Percentiles rank a stretch among this genome's conserved stretches.
phyloP scores from a whole-genome alignment of 1,140 invertebrate genomes.

The Platorchestia sp. region DNA sequence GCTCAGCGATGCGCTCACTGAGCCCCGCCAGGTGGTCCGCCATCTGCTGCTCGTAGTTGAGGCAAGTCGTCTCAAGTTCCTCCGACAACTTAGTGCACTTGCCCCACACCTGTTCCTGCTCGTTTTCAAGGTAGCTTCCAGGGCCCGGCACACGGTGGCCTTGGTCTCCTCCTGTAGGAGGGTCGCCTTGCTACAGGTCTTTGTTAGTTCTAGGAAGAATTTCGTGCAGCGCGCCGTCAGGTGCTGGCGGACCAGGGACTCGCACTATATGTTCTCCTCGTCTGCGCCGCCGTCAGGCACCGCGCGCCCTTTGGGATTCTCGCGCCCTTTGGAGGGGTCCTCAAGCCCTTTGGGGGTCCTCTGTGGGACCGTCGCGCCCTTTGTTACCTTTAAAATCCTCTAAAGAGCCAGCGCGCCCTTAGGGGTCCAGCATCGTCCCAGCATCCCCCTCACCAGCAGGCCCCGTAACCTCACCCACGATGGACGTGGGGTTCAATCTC shows the following conservation, averaged over 20 bases:
- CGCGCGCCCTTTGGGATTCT: background rate
- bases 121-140: background rate
- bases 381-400: too few relatives aligned
- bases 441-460: background rate
- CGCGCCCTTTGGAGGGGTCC: background rate
- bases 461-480: background rate
- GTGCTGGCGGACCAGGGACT: slow-evolving; percentile 18
- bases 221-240: background rate
- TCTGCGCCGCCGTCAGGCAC: too few relatives aligned
- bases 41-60: slow-evolving; percentile 56
- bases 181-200: background rate
- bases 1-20: slow-evolving; percentile 30
- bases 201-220: background rate
- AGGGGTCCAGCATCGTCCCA: too few relatives aligned
- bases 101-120: background rate
- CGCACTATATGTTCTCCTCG: background rate
- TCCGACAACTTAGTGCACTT: background rate
- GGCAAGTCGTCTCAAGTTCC: slow-evolving; percentile 32
- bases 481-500: background rate
- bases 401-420: too few relatives aligned
- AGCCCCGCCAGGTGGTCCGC: slow-evolving; percentile 52
- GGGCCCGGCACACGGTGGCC: background rate
- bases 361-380: too few relatives aligned
- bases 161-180: background rate
- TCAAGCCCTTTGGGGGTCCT: background rate